Conservation (phyloP, 2,888 invertebrate species). For the Eupeodes latifasciatus region DNA sequence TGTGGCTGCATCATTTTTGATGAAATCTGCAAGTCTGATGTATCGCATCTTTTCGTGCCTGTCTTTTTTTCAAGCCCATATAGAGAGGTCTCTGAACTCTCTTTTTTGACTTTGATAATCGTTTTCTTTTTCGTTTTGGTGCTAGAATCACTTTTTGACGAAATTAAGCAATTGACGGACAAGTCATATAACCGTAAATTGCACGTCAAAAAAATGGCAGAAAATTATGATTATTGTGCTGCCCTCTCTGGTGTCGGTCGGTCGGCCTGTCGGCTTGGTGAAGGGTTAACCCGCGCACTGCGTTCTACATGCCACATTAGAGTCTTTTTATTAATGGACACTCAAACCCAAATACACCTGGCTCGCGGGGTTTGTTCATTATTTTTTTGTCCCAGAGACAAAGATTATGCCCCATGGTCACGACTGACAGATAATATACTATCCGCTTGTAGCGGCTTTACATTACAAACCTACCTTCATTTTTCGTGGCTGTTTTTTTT, state of each 20-base stretch:
- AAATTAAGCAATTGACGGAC: slow-evolving; percentile 59
- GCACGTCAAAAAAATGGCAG: background rate
- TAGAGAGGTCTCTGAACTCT: slow-evolving; percentile 53
- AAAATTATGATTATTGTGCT: slow-evolving; percentile 54
- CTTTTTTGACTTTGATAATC: background rate
- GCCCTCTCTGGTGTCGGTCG: too few species aligned
- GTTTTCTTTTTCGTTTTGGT: background rate
- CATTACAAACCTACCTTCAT: background rate
- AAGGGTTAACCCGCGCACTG: background rate
- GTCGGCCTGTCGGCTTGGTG: too few species aligned
- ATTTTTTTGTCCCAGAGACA: slow-evolving; percentile 4
- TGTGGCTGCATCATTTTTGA: background rate
- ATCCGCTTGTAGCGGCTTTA: slow-evolving; percentile 14
- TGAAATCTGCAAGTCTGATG: slow-evolving; percentile 40
- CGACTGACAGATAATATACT: slow-evolving; percentile 52
- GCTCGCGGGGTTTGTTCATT: slow-evolving; percentile 22
- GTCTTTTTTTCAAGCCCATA: background rate
- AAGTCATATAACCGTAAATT: slow-evolving; percentile 54
- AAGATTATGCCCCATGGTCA: slow-evolving; percentile 55
- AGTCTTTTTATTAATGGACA: slow-evolving; percentile 60
- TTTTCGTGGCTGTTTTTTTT: slow-evolving; percentile 6
- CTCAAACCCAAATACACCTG: slow-evolving; percentile 55
- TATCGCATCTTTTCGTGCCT: slow-evolving; percentile 5
- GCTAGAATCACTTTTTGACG: background rate
- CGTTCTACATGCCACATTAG: slow-evolving; percentile 55